Evolutionary conservation across 2,888 invertebrate genomes (phyloP).

Genomic region (Frankliniella fusca): DNA sequence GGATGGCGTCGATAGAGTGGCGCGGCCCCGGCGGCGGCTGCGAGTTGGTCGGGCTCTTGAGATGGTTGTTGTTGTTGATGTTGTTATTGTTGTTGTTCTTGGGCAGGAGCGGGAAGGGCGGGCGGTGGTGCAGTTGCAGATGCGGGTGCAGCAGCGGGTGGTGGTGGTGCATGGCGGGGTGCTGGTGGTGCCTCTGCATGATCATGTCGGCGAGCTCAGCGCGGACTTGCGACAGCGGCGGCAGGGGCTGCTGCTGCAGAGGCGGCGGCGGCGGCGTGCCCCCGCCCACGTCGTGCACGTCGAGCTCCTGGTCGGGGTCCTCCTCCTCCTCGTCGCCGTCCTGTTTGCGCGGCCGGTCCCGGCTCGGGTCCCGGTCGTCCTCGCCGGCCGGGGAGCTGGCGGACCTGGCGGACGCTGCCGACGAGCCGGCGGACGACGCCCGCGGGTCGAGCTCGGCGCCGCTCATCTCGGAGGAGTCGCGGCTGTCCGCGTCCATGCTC

Average conservation of each 20-base stretch:
- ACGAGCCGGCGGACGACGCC: not conserved
- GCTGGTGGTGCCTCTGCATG: slow-evolving; percentile 13
- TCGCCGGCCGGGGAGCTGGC: not conserved
- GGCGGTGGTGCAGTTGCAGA: not conserved
- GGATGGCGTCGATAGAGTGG: slow-evolving; percentile 15
- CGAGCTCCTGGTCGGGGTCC: not conserved
- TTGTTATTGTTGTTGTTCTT: slow-evolving; percentile 12
- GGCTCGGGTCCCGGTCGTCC: not conserved
- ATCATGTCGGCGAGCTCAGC: slow-evolving; percentile 5
- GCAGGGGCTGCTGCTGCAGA: not conserved
- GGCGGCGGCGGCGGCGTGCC: not conserved
- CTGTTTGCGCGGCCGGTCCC: not conserved
- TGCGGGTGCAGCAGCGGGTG: slow-evolving; percentile 22
- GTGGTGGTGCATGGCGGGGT: slow-evolving; percentile 17
- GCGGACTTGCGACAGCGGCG: not conserved
- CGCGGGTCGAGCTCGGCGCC: slow-evolving; percentile 7
- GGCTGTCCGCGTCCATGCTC: slow-evolving; percentile 14
- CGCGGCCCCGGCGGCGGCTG: not conserved
- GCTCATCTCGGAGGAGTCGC: slow-evolving; percentile 2
- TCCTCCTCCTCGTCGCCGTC: not conserved
- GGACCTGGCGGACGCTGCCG: not conserved
- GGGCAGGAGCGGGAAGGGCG: not conserved
- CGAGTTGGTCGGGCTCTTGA: not conserved
- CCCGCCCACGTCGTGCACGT: not conserved
- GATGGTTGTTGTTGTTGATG: slow-evolving; percentile 14